Evolutionary conservation across 64 coral and sea anemone genomes (phyloP), one percentile per base, ranked within the genome.

Genomic region (Stichodactyla mertensii): DNA sequence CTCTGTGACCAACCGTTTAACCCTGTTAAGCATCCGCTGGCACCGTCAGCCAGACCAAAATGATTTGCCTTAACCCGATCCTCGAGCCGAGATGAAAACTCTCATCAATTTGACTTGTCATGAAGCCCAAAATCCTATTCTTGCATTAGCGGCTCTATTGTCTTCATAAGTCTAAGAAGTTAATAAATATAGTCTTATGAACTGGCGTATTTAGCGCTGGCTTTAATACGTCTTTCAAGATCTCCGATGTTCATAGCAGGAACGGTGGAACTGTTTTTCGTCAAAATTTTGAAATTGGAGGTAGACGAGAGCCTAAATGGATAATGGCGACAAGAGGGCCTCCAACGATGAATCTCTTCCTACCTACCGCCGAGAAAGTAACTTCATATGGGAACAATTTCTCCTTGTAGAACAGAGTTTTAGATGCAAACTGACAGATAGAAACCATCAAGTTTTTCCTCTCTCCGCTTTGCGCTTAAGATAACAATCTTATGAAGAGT

Each of bases 341-440:
- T 16, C 78, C 78, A 81, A 81, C 78, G 78, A 20, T 16, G 78
- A 7, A 6, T 6, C 16, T 53, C 6, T 71, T 19, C 18, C 1
- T 81, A 81, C 78, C 78, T 81, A 81, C 78, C 78, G 78, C 78
- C 78, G 78, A 53, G 16, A 81, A 55, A 81, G 78, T 53, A 81
- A 14, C 54, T 52, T 81, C 78, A 81, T 81, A 81, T 81, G 78
- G 36, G 78, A 53, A 53, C 10, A 15, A 74, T 74, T 74, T 74
- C 69, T 74, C 23, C 69, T 69, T 74, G 69, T 13, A 74, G 24
- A 74, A 13, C 11, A 74, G 24, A 11, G 6, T 55, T 81, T 81
- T 52, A 53, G 52, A 81, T 55, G 18, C 15, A 81, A 4, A 52
- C 54, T 81, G 78, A 55, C 78, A 81, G n/a, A 81, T 55, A 52